Evolutionary conservation across 2,797 vertebrate genomes (phyloP).

Genomic region (Pangasius djambal): DNA sequence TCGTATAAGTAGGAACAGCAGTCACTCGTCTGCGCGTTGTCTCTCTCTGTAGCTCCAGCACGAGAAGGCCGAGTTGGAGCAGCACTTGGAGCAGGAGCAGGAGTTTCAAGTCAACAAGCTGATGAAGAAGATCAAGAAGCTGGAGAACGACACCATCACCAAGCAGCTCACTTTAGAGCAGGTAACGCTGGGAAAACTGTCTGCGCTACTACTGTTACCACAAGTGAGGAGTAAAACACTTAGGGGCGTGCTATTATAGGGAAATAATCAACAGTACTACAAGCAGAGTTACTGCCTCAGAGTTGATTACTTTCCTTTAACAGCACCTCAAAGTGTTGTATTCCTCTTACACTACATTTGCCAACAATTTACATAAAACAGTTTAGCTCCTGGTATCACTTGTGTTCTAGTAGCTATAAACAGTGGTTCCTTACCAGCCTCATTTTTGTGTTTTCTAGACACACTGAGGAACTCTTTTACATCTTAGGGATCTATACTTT

Average conservation of each 20-base stretch:
- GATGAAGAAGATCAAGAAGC: conserved; percentile 99
- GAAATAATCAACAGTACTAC: background rate
- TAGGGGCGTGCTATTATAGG: background rate
- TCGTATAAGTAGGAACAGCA: background rate
- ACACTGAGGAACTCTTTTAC: no score
- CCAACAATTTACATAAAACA: background rate
- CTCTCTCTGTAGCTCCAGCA: conserved; percentile 85
- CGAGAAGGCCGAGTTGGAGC: conserved; percentile 97
- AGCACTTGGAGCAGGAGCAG: conserved; percentile 97
- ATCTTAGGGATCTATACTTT: no score
- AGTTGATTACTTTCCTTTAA: background rate
- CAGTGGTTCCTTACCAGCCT: background rate
- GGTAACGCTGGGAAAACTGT: conserved; percentile 69
- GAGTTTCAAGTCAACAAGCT: conserved; percentile 99
- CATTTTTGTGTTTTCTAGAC: no score
- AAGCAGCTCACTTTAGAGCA: conserved; percentile 98
- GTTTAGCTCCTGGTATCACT: no score
- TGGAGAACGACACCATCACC: conserved; percentile 98
- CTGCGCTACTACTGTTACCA: background rate
- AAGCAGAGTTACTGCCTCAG: background rate
- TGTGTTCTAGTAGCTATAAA: no score
- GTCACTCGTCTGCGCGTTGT: background rate
- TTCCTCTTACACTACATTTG: background rate
- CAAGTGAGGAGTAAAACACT: background rate
- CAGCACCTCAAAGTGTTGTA: background rate